Conservation (phyloP, 2,113 vertebrate species). For the Actenoides lindsayi region DNA sequence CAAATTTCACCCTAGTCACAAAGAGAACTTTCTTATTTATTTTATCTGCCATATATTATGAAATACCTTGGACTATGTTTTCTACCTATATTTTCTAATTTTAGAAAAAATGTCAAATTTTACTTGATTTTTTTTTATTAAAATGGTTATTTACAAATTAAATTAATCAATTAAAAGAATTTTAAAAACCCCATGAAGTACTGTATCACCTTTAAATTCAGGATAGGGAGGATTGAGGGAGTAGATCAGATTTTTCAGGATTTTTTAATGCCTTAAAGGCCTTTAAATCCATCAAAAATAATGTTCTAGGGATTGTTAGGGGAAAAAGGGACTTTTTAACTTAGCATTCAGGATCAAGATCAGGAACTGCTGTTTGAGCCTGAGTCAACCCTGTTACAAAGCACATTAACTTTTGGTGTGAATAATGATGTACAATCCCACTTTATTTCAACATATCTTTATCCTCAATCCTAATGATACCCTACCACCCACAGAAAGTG, state of each 20-base stretch:
- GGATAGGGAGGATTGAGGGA: neutral
- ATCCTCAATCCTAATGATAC: neutral
- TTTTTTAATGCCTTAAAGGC: neutral
- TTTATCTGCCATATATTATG: neutral
- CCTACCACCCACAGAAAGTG: neutral
- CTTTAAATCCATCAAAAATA: neutral
- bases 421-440: neutral
- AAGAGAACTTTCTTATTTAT: neutral
- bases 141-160: neutral
- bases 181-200: too few species aligned
- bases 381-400: neutral
- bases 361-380: neutral
- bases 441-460: neutral
- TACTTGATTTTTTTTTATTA: neutral
- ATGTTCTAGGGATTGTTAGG: neutral
- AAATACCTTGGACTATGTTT: neutral
- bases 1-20: neutral
- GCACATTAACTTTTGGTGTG: neutral
- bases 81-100: neutral
- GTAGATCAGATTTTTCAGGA: neutral
- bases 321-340: neutral
- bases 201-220: neutral
- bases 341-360: neutral
- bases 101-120: neutral
- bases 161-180: neutral